A percentile compares a stretch with the other conserved stretches of the same genome.
phyloP scores from a whole-genome alignment of 2,888 invertebrate species.

The Apotomis turbidana region DNA sequence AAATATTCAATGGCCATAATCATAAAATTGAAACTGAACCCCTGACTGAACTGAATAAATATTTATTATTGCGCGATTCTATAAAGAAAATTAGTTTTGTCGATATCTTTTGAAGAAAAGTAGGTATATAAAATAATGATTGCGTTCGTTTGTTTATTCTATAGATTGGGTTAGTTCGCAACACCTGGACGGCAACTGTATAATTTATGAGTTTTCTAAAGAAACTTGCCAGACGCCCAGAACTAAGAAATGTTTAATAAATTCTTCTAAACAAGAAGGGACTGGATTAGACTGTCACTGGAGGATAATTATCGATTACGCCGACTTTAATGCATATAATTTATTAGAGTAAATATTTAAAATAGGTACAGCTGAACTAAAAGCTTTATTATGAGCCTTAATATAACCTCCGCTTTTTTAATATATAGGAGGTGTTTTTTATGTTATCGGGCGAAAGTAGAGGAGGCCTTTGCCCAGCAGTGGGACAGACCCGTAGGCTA shows the following conservation, averaged over 20 bases:
- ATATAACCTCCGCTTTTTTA: too few species aligned
- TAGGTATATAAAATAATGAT: not conserved
- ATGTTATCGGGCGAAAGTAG: too few species aligned
- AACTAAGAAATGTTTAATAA: conserved; percentile 16
- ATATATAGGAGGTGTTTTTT: too few species aligned
- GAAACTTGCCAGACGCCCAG: conserved; percentile 18
- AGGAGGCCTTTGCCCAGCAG: too few species aligned
- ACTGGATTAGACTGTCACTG: not conserved
- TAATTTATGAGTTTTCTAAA: conserved; percentile 31
- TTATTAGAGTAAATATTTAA: not conserved
- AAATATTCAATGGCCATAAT: not conserved
- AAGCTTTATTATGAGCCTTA: too few species aligned
- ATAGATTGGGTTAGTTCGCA: conserved; percentile 14
- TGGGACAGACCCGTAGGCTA: too few species aligned
- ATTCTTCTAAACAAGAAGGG: conserved; percentile 3
- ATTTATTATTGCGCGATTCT: conserved; percentile 12
- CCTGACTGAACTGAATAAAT: not conserved
- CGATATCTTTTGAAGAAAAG: conserved; percentile 25
- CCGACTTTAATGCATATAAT: not conserved
- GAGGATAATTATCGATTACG: not conserved
- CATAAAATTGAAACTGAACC: not conserved
- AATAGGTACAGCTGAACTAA: too few species aligned
- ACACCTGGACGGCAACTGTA: conserved; percentile 24
- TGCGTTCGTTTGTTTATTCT: conserved; percentile 20
- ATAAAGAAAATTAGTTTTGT: conserved; percentile 10